Evolutionary conservation across 2,113 vertebrate species (phyloP), one percentile per base, ranked within the genome.

Genomic region (Thryonomys swinderianus): DNA sequence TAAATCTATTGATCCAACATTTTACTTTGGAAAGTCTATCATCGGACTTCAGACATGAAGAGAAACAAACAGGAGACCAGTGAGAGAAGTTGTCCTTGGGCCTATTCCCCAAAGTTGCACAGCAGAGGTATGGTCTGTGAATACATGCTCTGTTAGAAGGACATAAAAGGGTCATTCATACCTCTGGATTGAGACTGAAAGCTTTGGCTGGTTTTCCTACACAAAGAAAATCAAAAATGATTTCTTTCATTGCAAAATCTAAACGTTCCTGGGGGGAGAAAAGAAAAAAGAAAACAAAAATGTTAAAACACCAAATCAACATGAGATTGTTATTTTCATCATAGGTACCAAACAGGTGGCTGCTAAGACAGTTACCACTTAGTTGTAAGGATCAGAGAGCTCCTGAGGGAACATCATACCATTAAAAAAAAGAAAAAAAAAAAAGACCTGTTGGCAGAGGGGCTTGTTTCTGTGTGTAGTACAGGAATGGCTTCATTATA

Each of bases 201-300:
- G 99, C 99, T 98, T 99, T 99, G 94, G 99, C 99, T 96, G 99
- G 99, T 97, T 99, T 99, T 97, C 99, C 99, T 84, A 99, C 99
- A 98, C 99, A 99, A 96, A 99, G 98, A 94, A 99, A 99, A 97
- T 99, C 99, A 98, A 99, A 99, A 97, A 99, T 99, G 94, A 99
- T 99, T 98, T 99, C 99, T 97, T 99, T 99, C 99, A 99, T 99
- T 80, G 99, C 99, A 97, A 99, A 99, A 99, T 99, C 99, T 96
- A 99, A 99, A 93, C 99, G 99, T 97, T 99, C 99, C 99, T 99
- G 95, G 93, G 97, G 92, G 69, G 87, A 97, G 27, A 53, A 30
- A 45, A 48, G 30, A 91, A 96, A 96, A 95, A 84, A 97, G 97
- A 93, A 93, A 95, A 67, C n/a, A 30, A 88, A 87, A 74, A 40